Evolutionary conservation across 2,113 vertebrate genomes (phyloP), one percentile per base, ranked within the genome.

Genomic region (Silurus asotus): DNA sequence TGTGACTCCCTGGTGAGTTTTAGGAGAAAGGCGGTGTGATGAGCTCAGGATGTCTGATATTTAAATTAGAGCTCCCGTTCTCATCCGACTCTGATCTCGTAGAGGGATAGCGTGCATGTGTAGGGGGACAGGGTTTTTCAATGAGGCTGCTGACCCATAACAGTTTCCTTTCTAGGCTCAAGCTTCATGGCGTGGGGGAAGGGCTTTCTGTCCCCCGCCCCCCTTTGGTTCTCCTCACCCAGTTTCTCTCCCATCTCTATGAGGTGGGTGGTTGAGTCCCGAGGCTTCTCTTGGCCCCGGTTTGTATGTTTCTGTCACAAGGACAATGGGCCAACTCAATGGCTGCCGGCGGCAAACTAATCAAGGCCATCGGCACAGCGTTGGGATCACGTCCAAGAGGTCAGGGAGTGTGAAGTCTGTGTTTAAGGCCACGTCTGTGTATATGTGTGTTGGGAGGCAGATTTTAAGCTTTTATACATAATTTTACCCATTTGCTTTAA

Each of bases 241-340:
- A 45, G 49, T 49, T 55, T 77, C 10, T 19, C 67, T 69, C 28
- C 3, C 10, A 59, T 65, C n/a, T 64, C 64, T 13, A 6, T 23
- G 70, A 48, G 25, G 62, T 85, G 53, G 58, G 49, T 48, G 86
- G 53, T 55, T 74, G 65, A 70, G 37, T 85, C 83, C 79, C 70
- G 70, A 86, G 75, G 86, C 80, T 75, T 2, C 45, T 28, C 51
- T 90, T 87, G 88, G 88, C 78, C 85, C 37, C 48, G 81, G 81
- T 87, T 90, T 87, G 82, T 81, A 37, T 80, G 55, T 55, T 77
- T 88, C 87, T 92, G 89, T 90, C 25, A 14, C n/a, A 51, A 70
- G 69, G 8, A 88, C 88, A 88, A 88, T 89, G 77, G 86, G 77
- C 19, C 53, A 5, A 37, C 78, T 65, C 83, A 48, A 77, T 19